Evolutionary conservation across 2,888 invertebrate genomes (phyloP), one percentile per base, ranked within the genome.

Genomic region (Tenthredo notha): DNA sequence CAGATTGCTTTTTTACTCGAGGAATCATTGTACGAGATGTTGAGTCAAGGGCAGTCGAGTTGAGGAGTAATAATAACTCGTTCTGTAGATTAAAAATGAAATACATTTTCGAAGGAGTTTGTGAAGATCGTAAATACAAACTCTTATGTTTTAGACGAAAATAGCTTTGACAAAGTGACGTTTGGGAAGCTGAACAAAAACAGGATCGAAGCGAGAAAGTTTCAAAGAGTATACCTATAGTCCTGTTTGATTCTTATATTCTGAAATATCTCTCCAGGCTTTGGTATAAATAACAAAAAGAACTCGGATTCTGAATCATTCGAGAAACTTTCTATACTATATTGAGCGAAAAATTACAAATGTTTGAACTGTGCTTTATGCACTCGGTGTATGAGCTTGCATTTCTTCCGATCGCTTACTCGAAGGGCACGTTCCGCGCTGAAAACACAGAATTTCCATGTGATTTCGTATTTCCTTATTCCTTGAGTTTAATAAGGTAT

Each of bases 271-370:
- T 43, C 25, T 40, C 58, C 37, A 37, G 33, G 37, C 37, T 37
- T 80, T 6, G 29, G 61, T 80, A 40, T 40, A 80, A 80, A 77
- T 54, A 80, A 80, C 61, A 21, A 58, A 40, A 61, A 25, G 61
- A 80, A 80, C 40, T 61, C 58, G 40, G n/a, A 80, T 80, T 87
- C 87, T 87, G 89, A 90, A 90, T 90, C 90, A 89, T 89, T 89
- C 88, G 90, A 88, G 88, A 78, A 89, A 91, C 88, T 89, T 90
- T 88, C 87, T 87, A 54, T 54, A 90, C 88, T 89, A 91, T 89
- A 90, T 91, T 86, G 91, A 90, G 89, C 88, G 90, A 88, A 91
- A 91, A 91, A 91, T 91, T 91, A 91, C 90, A 89, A 90, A 90
- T 90, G 90, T 89, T 85, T 89, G 87, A 85, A 83, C 87, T 85